Evolutionary conservation across 2,888 invertebrate genomes (phyloP).

Genomic region (Rapana venosa): DNA sequence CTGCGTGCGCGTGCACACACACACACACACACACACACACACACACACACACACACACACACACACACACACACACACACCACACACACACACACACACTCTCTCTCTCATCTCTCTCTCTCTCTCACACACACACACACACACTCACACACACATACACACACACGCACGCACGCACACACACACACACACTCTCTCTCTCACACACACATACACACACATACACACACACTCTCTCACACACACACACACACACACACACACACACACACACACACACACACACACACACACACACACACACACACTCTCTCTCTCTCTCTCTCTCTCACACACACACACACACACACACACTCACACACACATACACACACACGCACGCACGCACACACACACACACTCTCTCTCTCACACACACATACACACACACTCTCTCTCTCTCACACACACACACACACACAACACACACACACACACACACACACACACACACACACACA

Average conservation of each 20-base stretch:
- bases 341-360: constrained; percentile 14
- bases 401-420: too few species aligned
- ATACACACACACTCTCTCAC: constrained; percentile 5
- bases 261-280: constrained; percentile 14
- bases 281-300: constrained; percentile 21
- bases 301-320: constrained; percentile 7
- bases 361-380: neutral
- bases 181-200: neutral
- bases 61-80: neutral
- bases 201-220: constrained; percentile 16
- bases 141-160: too few species aligned
- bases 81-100: neutral
- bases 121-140: too few species aligned
- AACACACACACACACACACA: neutral
- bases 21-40: neutral
- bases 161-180: too few species aligned
- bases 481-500: constrained; percentile 12
- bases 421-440: too few species aligned
- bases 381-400: constrained; percentile 18
- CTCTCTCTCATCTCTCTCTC: too few species aligned
- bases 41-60: neutral
- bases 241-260: constrained; percentile 23
- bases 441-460: too few species aligned
- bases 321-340: neutral
- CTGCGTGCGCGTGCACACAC: neutral